phyloP scores from a whole-genome alignment of 2,113 vertebrate genomes.

The Bothrops jararaca region DNA sequence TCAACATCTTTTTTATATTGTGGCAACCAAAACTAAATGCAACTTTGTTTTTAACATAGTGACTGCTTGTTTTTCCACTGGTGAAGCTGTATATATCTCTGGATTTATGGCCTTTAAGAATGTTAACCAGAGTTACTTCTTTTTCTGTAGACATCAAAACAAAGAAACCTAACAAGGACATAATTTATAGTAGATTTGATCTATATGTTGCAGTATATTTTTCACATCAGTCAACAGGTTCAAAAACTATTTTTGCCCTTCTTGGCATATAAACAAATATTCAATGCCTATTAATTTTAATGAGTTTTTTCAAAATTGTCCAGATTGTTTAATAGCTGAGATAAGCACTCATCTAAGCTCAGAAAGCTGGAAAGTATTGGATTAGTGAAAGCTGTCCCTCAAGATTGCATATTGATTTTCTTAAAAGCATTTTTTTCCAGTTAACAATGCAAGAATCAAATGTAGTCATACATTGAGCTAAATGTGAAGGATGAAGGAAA shows the following conservation, averaged over 20 bases:
- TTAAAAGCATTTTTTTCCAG: not conserved
- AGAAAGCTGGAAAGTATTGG: conserved; percentile 20
- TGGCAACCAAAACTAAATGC: not conserved
- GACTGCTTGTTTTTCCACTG: not conserved
- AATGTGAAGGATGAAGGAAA: not conserved
- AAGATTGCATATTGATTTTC: conserved; percentile 14
- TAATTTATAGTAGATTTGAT: not conserved
- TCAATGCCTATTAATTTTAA: conserved; percentile 54
- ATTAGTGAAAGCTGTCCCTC: conserved; percentile 19
- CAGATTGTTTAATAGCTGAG: conserved; percentile 52
- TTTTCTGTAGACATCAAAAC: not conserved
- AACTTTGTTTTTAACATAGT: not conserved
- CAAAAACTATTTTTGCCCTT: not conserved
- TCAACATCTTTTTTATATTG: not conserved
- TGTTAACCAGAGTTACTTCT: not conserved
- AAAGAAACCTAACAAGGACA: not conserved
- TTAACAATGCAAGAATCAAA: conserved; percentile 20
- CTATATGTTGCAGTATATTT: not conserved
- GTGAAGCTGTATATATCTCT: not conserved
- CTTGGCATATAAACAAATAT: conserved; percentile 50
- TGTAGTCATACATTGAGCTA: not conserved
- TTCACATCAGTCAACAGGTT: not conserved
- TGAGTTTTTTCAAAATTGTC: conserved; percentile 49
- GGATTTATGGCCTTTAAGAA: not conserved
- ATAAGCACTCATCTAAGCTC: conserved; percentile 52